These are phyloP conservation scores for Epizoanthus illoricatus DNA, from an alignment of 92 coral and sea anemone genomes.

Conservation along the genomic window DNA sequence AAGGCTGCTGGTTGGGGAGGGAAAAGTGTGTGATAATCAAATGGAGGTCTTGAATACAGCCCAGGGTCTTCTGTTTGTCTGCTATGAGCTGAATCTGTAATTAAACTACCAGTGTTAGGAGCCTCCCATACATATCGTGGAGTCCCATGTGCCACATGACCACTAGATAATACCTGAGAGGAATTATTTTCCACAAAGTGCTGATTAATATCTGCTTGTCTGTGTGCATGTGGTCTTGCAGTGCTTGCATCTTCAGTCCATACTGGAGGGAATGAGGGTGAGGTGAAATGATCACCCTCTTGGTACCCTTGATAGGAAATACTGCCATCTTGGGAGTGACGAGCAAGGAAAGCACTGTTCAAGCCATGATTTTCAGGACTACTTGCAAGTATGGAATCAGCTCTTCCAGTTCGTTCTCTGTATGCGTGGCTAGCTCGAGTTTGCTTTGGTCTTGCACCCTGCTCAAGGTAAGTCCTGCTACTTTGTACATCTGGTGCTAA, in stretches of 20 bases:
- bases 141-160: background rate
- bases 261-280: background rate
- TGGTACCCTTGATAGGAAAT: background rate
- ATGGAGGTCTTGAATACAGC: background rate
- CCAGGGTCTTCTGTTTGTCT: background rate
- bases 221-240: background rate
- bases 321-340: conserved; percentile 6
- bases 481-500: too few relatives aligned
- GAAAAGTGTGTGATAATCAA: background rate
- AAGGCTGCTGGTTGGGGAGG: background rate
- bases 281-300: background rate
- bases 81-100: background rate
- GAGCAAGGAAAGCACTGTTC: too few relatives aligned
- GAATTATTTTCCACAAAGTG: background rate
- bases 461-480: too few relatives aligned
- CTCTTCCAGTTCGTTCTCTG: too few relatives aligned
- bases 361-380: too few relatives aligned
- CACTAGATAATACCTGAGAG: background rate
- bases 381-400: too few relatives aligned
- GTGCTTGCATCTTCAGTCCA: background rate
- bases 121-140: background rate
- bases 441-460: too few relatives aligned
- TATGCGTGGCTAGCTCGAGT: too few relatives aligned
- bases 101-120: background rate
- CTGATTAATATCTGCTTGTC: background rate